These are phyloP conservation scores for Tinamus guttatus DNA, from an alignment of 2,113 vertebrate species.

Conservation along the genomic window DNA sequence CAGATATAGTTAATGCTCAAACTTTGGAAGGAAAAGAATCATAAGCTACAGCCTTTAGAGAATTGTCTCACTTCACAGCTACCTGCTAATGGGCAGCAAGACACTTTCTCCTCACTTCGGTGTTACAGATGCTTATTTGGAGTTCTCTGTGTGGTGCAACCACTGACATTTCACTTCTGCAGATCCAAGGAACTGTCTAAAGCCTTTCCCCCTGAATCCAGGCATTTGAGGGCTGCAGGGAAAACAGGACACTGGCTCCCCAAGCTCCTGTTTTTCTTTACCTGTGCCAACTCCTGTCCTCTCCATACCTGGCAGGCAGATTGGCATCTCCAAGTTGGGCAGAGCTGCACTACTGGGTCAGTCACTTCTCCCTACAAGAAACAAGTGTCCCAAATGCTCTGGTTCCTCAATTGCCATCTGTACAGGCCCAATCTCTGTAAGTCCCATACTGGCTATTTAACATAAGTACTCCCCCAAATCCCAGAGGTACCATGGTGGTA, in stretches of 20 bases:
- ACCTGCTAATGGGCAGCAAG: background rate
- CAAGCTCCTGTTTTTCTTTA: background rate
- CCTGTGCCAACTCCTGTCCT: background rate
- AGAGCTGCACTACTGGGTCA: background rate
- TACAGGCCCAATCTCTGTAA: background rate
- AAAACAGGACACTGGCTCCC: fast-evolving
- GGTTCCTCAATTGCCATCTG: background rate
- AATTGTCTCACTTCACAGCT: fast-evolving
- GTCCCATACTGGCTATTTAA: background rate
- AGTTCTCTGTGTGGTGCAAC: background rate
- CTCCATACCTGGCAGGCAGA: background rate
- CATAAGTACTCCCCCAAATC: background rate
- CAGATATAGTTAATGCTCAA: background rate
- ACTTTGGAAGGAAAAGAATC: background rate
- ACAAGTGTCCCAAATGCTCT: background rate
- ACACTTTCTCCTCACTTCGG: background rate
- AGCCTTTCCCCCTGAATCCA: fast-evolving
- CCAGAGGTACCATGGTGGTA: background rate
- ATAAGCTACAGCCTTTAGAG: background rate
- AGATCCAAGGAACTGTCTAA: background rate
- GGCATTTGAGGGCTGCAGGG: background rate
- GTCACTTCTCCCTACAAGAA: background rate
- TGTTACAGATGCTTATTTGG: background rate
- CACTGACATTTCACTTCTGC: background rate
- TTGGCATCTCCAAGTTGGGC: fast-evolving